These are phyloP conservation scores for Periophthalmodon schlosseri DNA, from an alignment of 2,113 vertebrate species.

Conservation along the genomic window DNA sequence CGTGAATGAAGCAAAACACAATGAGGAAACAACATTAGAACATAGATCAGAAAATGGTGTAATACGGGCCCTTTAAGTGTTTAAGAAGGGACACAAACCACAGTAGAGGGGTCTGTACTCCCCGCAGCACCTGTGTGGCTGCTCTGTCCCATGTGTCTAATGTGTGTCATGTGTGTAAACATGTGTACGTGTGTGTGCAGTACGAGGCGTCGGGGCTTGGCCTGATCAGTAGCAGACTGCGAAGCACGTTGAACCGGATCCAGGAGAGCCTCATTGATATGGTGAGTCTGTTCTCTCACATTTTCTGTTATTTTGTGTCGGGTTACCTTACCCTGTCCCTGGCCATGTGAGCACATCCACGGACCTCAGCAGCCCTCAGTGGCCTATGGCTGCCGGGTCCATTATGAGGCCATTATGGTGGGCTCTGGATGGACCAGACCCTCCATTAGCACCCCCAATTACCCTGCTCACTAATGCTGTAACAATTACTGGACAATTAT, in stretches of 20 bases:
- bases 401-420: constrained; percentile 66
- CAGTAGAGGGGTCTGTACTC: no score
- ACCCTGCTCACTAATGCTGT: constrained; percentile 27
- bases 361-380: background rate
- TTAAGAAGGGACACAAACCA: no score
- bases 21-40: no score
- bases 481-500: constrained; percentile 59
- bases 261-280: constrained; percentile 96
- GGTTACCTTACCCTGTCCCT: background rate
- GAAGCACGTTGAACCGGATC: constrained; percentile 95
- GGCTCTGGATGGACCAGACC: constrained; percentile 35
- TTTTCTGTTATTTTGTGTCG: constrained; percentile 35
- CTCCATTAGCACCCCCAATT: constrained; percentile 64
- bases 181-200: constrained; percentile 75
- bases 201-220: constrained; percentile 95
- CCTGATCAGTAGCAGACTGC: constrained; percentile 94
- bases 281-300: constrained; percentile 77
- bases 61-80: no score
- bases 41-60: no score
- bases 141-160: no score
- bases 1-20: no score
- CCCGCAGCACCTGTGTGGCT: no score
- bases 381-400: constrained; percentile 50
- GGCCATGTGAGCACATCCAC: background rate
- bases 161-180: constrained; percentile 32